phyloP scores from a whole-genome alignment of 2,888 invertebrate genomes.

The Eristalinus aeneus region DNA sequence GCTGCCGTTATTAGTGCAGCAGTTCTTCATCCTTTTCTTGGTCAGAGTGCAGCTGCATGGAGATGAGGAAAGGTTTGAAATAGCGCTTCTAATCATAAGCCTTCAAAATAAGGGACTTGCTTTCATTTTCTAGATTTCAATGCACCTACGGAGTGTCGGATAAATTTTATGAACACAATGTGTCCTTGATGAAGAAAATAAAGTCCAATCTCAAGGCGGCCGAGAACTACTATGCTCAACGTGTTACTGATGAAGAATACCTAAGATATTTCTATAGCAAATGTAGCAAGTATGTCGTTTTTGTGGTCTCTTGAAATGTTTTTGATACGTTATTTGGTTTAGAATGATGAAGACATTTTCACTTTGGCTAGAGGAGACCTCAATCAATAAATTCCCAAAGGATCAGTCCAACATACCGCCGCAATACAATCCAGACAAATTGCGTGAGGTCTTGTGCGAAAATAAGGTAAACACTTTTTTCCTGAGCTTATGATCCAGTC shows the following conservation, averaged over 20 bases:
- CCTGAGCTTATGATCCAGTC: background rate
- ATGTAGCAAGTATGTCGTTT: slow-evolving; percentile 77
- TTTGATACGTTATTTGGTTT: slow-evolving; percentile 4
- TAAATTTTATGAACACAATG: slow-evolving; percentile 88
- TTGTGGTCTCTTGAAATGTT: background rate
- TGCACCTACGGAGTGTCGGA: slow-evolving; percentile 84
- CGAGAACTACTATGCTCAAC: slow-evolving; percentile 82
- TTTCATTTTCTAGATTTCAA: slow-evolving; percentile 71
- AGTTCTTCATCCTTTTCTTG: slow-evolving; percentile 88
- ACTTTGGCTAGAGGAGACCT: slow-evolving; percentile 90
- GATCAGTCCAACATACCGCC: slow-evolving; percentile 84
- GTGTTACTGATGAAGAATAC: slow-evolving; percentile 78
- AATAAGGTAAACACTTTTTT: slow-evolving; percentile 80
- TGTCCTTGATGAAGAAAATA: slow-evolving; percentile 86
- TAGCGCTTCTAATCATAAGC: background rate
- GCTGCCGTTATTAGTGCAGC: slow-evolving; percentile 87
- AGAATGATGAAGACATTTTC: slow-evolving; percentile 85
- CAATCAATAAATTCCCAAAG: slow-evolving; percentile 83
- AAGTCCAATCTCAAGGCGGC: slow-evolving; percentile 86
- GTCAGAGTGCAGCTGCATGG: slow-evolving; percentile 82
- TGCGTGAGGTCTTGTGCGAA: slow-evolving; percentile 84
- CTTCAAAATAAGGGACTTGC: background rate
- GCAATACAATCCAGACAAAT: slow-evolving; percentile 86
- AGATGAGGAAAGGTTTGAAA: slow-evolving; percentile 74
- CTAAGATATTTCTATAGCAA: slow-evolving; percentile 77